Percentiles rank a stretch among this genome's conserved stretches.
Evolutionary conservation across 1,140 invertebrate genomes (phyloP).

Genomic region (Halesus radiatus): DNA sequence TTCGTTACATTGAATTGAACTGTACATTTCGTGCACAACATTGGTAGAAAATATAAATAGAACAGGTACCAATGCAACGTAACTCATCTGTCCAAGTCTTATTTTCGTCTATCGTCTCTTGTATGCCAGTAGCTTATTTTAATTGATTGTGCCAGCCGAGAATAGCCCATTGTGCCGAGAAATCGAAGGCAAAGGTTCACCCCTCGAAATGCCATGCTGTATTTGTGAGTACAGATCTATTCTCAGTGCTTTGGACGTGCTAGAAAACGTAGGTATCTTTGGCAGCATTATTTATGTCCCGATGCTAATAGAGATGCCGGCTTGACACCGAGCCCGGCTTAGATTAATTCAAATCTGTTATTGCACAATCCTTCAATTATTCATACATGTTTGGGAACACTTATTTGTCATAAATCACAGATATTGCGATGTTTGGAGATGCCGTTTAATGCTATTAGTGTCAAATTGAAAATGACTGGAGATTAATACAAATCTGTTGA

Average conservation of each 20-base stretch:
- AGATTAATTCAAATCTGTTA: background rate
- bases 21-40: no score
- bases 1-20: no score
- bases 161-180: conserved; percentile 30
- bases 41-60: no score
- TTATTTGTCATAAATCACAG: no score
- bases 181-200: conserved; percentile 38
- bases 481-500: no score
- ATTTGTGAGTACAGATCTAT: conserved; percentile 7
- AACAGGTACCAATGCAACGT: no score
- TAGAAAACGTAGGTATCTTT: background rate
- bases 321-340: background rate
- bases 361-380: background rate
- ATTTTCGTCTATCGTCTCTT: background rate
- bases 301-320: conserved; percentile 9
- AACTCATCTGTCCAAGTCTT: background rate
- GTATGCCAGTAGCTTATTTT: conserved; percentile 5
- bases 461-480: no score
- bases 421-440: no score
- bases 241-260: background rate
- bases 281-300: conserved; percentile 33
- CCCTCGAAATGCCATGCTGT: conserved; percentile 34
- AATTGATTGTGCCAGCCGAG: conserved; percentile 4
- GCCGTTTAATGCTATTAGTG: no score
- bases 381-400: no score